phyloP scores from a whole-genome alignment of 1,140 invertebrate species.

The Acromyrmex heyeri region DNA sequence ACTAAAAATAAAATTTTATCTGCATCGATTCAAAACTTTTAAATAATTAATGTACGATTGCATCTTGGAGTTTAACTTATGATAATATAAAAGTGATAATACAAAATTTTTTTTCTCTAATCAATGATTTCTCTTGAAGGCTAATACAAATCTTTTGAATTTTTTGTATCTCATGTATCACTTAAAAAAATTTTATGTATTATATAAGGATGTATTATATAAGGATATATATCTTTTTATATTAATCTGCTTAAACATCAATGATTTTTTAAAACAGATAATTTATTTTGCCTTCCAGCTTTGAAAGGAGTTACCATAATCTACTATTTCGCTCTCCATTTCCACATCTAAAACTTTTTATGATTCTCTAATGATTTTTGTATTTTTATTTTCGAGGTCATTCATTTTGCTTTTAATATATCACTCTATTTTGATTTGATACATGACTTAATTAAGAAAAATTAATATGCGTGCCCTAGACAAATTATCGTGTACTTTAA shows the following conservation, averaged over 20 bases:
- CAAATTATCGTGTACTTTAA: constrained; percentile 40
- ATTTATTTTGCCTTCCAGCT: not conserved
- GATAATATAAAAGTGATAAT: not conserved
- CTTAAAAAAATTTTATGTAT: not conserved
- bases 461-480: constrained; percentile 38
- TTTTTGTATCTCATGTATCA: constrained; percentile 3
- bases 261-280: not conserved
- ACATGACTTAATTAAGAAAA: constrained; percentile 17
- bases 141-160: constrained; percentile 10
- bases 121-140: not conserved
- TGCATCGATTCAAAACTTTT: not conserved
- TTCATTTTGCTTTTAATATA: not conserved
- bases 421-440: constrained; percentile 9
- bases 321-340: not conserved
- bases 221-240: not conserved
- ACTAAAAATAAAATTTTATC: not conserved
- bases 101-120: not conserved
- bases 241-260: constrained; percentile 4
- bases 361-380: not conserved
- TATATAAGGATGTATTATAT: not conserved
- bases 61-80: not conserved
- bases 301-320: constrained; percentile 5
- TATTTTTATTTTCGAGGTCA: constrained; percentile 13
- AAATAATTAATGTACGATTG: not conserved
- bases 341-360: not conserved